Percentiles rank a stretch among this genome's conserved stretches.
phyloP scores from a whole-genome alignment of 2,113 vertebrate species.

The Odontophorus gujanensis region DNA sequence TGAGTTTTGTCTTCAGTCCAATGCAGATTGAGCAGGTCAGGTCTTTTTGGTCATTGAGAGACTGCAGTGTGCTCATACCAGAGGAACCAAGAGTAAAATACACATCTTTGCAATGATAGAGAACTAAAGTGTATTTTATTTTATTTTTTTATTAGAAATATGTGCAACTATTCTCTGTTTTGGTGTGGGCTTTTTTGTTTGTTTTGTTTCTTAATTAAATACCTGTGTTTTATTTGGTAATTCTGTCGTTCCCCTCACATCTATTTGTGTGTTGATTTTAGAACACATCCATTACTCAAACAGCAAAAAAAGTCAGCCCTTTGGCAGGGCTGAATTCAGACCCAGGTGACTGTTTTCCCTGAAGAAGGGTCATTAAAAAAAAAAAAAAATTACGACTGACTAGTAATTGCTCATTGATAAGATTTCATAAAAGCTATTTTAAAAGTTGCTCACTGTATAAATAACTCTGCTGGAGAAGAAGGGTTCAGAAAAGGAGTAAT shows the following conservation, averaged over 20 bases:
- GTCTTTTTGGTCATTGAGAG: background rate
- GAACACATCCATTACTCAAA: background rate
- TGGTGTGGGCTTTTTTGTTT: too few relatives aligned
- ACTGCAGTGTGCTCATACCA: background rate
- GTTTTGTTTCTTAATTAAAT: too few relatives aligned
- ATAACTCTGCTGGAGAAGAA: background rate
- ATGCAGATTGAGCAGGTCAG: background rate
- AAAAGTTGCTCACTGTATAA: background rate
- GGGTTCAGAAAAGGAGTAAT: background rate
- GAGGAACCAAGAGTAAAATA: background rate
- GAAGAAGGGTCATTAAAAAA: background rate
- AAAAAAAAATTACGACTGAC: background rate
- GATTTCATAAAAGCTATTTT: background rate
- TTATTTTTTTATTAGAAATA: background rate
- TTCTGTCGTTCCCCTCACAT: background rate
- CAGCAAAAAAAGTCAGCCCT: background rate
- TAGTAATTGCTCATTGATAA: background rate
- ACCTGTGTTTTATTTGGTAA: background rate
- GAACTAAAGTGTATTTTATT: background rate
- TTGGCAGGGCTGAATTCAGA: background rate
- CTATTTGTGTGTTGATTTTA: background rate
- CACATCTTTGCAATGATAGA: background rate
- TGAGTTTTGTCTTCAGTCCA: background rate
- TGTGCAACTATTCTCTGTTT: too few relatives aligned
- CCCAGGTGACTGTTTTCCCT: background rate